phyloP scores from a whole-genome alignment of 1,140 invertebrate species.

The Papilio machaon region DNA sequence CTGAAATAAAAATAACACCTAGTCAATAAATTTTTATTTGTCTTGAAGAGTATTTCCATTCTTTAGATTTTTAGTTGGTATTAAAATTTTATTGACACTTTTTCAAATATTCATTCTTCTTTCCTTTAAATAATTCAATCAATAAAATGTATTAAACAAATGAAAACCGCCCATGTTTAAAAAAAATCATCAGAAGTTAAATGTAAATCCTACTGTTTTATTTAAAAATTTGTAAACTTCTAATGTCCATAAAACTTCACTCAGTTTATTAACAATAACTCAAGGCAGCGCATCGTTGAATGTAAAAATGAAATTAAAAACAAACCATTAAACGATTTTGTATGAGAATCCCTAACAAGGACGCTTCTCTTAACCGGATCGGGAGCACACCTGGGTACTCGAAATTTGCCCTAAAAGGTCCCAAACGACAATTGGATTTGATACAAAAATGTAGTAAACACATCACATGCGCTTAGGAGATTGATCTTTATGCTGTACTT shows the following conservation, averaged over 20 bases:
- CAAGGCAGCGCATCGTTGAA: constrained; percentile 68
- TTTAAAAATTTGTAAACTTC: constrained; percentile 27
- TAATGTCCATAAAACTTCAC: constrained; percentile 54
- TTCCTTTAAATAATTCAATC: not conserved
- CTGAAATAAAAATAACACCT: not conserved
- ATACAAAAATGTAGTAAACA: constrained; percentile 51
- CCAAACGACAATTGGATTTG: constrained; percentile 66
- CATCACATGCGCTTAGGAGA: constrained; percentile 31
- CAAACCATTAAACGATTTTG: constrained; percentile 81
- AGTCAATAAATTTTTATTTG: not conserved
- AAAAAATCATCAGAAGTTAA: not conserved
- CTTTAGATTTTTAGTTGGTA: not conserved
- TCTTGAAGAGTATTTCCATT: not conserved
- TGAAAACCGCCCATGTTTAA: constrained; percentile 45
- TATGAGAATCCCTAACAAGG: constrained; percentile 80
- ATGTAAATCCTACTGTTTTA: constrained; percentile 24
- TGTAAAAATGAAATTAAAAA: constrained; percentile 80
- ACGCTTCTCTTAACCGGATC: constrained; percentile 81
- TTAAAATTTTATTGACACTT: not conserved
- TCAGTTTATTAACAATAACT: constrained; percentile 72
- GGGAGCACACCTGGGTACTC: constrained; percentile 81
- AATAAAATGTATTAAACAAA: not conserved
- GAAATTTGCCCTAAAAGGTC: constrained; percentile 78
- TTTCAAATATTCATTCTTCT: not conserved
- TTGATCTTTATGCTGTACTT: constrained; percentile 27